These are phyloP conservation scores for Hippocampus mohnikei DNA, from an alignment of 2,113 vertebrate species.

Conservation along the genomic window DNA sequence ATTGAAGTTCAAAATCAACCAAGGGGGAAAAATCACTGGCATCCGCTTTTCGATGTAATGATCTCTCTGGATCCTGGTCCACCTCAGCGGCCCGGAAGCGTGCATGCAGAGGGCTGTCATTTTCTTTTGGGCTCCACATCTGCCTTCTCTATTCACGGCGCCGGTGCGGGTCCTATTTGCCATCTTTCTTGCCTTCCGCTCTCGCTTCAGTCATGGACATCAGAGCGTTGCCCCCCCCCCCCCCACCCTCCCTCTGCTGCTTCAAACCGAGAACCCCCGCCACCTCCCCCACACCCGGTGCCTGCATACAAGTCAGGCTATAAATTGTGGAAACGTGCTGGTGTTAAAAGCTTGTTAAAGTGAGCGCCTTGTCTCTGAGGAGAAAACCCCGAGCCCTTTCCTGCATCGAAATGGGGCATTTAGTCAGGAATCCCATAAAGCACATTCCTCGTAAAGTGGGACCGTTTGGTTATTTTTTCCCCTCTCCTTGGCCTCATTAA, in stretches of 20 bases:
- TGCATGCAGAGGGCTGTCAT: conserved; percentile 38
- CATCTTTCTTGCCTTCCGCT: conserved; percentile 27
- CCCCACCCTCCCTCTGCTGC: neutral
- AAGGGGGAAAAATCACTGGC: neutral
- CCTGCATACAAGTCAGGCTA: conserved; percentile 40
- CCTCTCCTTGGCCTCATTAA: conserved; percentile 66
- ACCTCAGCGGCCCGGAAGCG: conserved; percentile 30
- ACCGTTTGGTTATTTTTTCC: conserved; percentile 57
- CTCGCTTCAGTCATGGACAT: conserved; percentile 20
- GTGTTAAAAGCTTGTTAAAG: conserved; percentile 64
- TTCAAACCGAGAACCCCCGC: neutral
- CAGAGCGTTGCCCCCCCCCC: conserved; percentile 7
- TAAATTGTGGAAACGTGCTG: conserved; percentile 62
- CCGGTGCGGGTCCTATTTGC: conserved; percentile 21
- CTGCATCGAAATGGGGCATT: conserved; percentile 47
- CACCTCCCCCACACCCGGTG: conserved; percentile 11
- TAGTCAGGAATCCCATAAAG: conserved; percentile 61
- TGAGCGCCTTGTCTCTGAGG: conserved; percentile 37
- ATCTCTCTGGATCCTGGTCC: conserved; percentile 9
- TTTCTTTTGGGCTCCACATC: conserved; percentile 41
- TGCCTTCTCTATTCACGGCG: conserved; percentile 33
- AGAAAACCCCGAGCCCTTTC: conserved; percentile 34
- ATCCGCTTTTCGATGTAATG: neutral
- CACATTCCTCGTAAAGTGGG: conserved; percentile 65
- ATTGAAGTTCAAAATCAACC: neutral